These are phyloP conservation scores for Hycleus phaleratus DNA, from an alignment of 1,140 invertebrate species.

Conservation along the genomic window DNA sequence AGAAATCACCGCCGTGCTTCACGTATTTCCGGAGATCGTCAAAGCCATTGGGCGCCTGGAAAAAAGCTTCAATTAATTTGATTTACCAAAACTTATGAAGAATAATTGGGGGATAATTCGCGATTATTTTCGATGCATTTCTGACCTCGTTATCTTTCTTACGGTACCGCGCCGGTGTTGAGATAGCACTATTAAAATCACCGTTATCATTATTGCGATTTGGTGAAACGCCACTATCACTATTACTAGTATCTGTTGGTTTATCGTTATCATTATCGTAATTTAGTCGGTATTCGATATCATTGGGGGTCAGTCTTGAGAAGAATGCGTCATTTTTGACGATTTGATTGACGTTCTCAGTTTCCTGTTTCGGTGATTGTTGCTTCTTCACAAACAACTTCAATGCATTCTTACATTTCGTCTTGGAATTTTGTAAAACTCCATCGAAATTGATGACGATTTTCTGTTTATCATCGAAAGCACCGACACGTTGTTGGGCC, in stretches of 20 bases:
- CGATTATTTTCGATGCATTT: background rate
- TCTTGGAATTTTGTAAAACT: slow-evolving; percentile 37
- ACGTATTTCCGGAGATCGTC: slow-evolving; percentile 86
- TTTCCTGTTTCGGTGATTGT: slow-evolving; percentile 30
- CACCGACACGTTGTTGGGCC: slow-evolving; percentile 33
- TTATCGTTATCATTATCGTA: slow-evolving; percentile 15
- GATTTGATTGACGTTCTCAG: slow-evolving; percentile 22
- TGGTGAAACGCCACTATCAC: background rate
- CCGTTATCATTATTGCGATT: too few relatives aligned
- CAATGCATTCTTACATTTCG: slow-evolving; percentile 36
- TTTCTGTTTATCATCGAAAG: slow-evolving; percentile 32
- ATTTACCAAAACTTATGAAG: background rate
- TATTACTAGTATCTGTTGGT: slow-evolving; percentile 15
- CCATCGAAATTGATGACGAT: slow-evolving; percentile 32
- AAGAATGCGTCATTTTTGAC: slow-evolving; percentile 29
- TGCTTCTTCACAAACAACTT: slow-evolving; percentile 16
- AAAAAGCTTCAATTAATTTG: slow-evolving; percentile 26
- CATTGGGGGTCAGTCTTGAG: slow-evolving; percentile 30
- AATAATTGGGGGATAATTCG: background rate
- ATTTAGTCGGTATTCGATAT: slow-evolving; percentile 35
- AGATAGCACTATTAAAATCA: too few relatives aligned
- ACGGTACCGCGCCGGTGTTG: too few relatives aligned
- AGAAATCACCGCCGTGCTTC: slow-evolving; percentile 89
- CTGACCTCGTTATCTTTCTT: background rate
- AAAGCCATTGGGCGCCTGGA: slow-evolving; percentile 84